Percentiles rank a stretch among this genome's conserved stretches.
Evolutionary conservation across 1,140 invertebrate species (phyloP).

Genomic region (Andrena cerasifolii): DNA sequence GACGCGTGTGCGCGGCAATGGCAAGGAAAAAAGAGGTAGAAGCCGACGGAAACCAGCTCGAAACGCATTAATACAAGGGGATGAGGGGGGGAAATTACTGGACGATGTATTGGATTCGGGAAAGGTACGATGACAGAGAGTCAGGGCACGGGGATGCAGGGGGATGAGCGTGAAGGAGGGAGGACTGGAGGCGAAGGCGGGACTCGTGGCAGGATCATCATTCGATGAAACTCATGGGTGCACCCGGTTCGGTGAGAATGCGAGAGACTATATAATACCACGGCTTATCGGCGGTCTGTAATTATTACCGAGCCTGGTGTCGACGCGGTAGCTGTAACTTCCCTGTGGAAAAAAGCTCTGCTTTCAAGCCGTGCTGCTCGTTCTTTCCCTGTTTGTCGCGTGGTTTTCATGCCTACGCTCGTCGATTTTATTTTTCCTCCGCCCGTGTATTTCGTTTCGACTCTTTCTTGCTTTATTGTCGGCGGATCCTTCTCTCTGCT

Average conservation of each 20-base stretch:
- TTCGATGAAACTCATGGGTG: too few species aligned
- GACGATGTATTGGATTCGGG: slow-evolving; percentile 54
- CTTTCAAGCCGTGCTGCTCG: not conserved
- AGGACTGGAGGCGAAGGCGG: too few species aligned
- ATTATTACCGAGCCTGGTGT: slow-evolving; percentile 62
- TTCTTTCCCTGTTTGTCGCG: not conserved
- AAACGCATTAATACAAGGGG: slow-evolving; percentile 28
- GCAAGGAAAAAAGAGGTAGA: slow-evolving; percentile 20
- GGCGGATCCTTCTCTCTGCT: not conserved
- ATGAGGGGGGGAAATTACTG: too few species aligned
- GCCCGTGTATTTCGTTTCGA: not conserved
- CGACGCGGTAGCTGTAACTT: slow-evolving; percentile 41
- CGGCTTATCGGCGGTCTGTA: slow-evolving; percentile 66
- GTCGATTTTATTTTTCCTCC: slow-evolving; percentile 37
- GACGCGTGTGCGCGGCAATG: not conserved
- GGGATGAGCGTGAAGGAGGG: too few species aligned
- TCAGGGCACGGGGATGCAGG: too few species aligned
- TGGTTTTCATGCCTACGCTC: slow-evolving; percentile 20
- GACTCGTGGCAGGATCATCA: too few species aligned
- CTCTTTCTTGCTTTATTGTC: not conserved
- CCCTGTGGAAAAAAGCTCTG: not conserved
- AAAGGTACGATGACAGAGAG: not conserved
- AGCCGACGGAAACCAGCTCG: slow-evolving; percentile 34
- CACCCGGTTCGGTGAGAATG: slow-evolving; percentile 52
- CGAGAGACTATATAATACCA: slow-evolving; percentile 63